Base-by-base conservation (phyloP, 2,888 invertebrate genomes). In the Spilarctia lutea region DNA sequence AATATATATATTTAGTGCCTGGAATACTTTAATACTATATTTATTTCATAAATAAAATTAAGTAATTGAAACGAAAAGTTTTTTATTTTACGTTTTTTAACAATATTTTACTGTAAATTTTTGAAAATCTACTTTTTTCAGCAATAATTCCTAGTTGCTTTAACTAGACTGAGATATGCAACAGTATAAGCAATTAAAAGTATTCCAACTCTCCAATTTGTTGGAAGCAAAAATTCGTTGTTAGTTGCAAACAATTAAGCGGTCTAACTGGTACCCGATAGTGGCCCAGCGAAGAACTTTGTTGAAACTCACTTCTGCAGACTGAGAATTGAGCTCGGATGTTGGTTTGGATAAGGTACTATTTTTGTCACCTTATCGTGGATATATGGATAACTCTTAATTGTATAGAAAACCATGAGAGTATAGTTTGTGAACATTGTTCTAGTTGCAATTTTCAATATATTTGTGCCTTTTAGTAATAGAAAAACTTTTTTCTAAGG, bases 221-320 rank as follows among this genome's bases (percentile, higher is more conserved):
- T 76, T 78, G 68, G 72, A 79, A 79, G 75, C 83, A 83, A 84
- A 87, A 87, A 87, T 83, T 83, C 74, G 81, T 80, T 85, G 85
- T 83, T 84, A 83, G 82, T 85, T 78, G 86, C 87, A 90, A 90
- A 89, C 90, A 89, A 90, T 90, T 89, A 90, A 87, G 83, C 85
- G 86, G 85, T 89, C 86, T 85, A 86, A 88, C 89, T 86, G 79
- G 83, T 78, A 68, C 83, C 81, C 81, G 84, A 83, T 84, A 85
- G 85, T 83, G 81, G 82, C 71, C 79, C 78, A 80, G 81, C 83
- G 30, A 30, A 75, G 78, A 83, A 89, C 85, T 89, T 86, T 82
- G 82, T 84, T 83, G 77, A 73, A 84, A 86, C 85, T 85, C 87
- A 84, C 85, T 86, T 86, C 83, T 75, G 69, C 56, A n/a, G 2